phyloP scores from a whole-genome alignment of 1,140 invertebrate genomes.

The Drosophila triauraria region DNA sequence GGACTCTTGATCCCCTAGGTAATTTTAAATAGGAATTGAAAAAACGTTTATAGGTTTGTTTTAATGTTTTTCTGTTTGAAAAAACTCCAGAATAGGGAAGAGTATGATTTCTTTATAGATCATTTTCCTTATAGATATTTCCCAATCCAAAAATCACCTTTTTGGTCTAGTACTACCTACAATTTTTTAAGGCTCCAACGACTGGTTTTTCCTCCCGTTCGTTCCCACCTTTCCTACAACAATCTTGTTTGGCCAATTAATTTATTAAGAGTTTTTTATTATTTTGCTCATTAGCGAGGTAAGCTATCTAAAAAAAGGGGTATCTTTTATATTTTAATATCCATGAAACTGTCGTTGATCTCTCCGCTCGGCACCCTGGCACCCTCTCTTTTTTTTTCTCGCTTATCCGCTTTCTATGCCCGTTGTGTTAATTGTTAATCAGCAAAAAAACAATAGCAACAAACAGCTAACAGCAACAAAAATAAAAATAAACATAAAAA shows the following conservation, averaged over 20 bases:
- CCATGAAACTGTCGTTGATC: conserved; percentile 16
- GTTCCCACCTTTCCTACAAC: not conserved
- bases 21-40: too few species aligned
- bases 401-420: conserved; percentile 21
- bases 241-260: conserved; percentile 23
- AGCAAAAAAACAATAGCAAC: conserved; percentile 28
- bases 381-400: conserved; percentile 5
- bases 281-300: conserved; percentile 16
- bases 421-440: conserved; percentile 50
- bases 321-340: conserved; percentile 23
- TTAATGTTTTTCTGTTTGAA: not conserved
- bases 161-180: not conserved
- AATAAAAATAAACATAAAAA: conserved; percentile 15
- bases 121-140: not conserved
- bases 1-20: too few species aligned
- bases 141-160: not conserved
- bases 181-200: not conserved
- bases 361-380: not conserved
- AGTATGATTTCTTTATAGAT: not conserved
- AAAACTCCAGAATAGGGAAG: not conserved
- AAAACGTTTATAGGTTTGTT: too few species aligned
- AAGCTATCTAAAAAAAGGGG: conserved; percentile 9
- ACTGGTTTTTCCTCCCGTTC: not conserved
- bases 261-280: conserved; percentile 20
- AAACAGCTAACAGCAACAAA: conserved; percentile 7